These are phyloP conservation scores for Coracias cyanogaster DNA, from an alignment of 2,797 vertebrate species.

Conservation along the genomic window DNA sequence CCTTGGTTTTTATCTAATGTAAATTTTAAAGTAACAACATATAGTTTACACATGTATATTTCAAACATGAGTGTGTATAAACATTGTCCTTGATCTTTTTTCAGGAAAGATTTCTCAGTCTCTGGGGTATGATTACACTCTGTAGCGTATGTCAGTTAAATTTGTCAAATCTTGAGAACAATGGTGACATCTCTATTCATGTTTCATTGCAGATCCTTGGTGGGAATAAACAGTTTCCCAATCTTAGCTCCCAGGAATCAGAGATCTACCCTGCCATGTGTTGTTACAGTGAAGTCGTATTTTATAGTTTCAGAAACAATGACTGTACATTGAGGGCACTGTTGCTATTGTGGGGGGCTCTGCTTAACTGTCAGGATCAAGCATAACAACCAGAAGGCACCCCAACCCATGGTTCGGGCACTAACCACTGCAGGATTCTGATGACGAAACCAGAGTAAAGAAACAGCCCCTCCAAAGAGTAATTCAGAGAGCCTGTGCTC, in stretches of 20 bases:
- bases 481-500: not conserved
- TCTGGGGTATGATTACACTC: not conserved
- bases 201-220: not conserved
- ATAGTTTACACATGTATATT: not conserved
- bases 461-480: not conserved
- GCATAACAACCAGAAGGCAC: not conserved
- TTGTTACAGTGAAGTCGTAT: rapidly evolving
- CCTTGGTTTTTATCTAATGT: not conserved
- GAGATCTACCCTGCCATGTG: rapidly evolving
- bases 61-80: not conserved
- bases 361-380: not conserved
- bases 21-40: not conserved
- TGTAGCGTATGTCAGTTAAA: not conserved
- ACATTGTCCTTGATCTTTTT: not conserved
- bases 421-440: not conserved
- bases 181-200: not conserved
- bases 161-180: not conserved
- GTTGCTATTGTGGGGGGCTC: not conserved
- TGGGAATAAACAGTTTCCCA: not conserved
- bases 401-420: rapidly evolving
- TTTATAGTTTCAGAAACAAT: not conserved
- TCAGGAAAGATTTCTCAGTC: not conserved
- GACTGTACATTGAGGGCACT: rapidly evolving
- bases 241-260: not conserved
- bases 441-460: not conserved